A percentile compares a stretch with the other conserved stretches of the same genome.
These are phyloP conservation scores for Entomobrya proxima DNA, from an alignment of 2,888 invertebrate species.

Conservation along the genomic window DNA sequence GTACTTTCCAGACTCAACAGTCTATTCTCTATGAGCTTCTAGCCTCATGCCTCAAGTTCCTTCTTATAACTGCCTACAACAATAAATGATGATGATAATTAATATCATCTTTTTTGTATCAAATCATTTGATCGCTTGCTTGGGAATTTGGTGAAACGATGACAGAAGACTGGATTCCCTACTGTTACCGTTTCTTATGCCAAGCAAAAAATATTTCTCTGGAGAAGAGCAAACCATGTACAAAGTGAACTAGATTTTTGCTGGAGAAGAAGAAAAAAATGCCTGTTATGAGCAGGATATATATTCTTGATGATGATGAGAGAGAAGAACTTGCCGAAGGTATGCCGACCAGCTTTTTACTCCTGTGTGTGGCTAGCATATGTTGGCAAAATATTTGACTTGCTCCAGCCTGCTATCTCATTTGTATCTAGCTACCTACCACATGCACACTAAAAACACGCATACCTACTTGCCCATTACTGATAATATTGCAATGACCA, in stretches of 20 bases:
- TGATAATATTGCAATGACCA: slow-evolving; percentile 16
- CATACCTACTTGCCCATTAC: neutral
- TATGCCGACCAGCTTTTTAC: slow-evolving; percentile 19
- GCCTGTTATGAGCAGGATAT: neutral
- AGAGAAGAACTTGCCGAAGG: slow-evolving; percentile 27
- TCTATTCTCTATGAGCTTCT: too few relatives aligned
- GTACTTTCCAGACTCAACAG: too few relatives aligned
- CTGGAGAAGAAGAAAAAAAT: slow-evolving; percentile 27
- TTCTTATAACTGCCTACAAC: neutral
- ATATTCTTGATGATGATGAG: slow-evolving; percentile 21
- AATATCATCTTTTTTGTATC: slow-evolving; percentile 27
- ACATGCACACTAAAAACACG: neutral
- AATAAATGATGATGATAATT: slow-evolving; percentile 35
- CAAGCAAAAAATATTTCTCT: neutral
- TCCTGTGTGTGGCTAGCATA: neutral
- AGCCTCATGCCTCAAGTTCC: too few relatives aligned
- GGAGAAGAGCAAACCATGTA: too few relatives aligned
- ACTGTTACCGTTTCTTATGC: neutral
- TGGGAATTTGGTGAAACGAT: slow-evolving; percentile 41
- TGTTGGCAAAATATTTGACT: slow-evolving; percentile 39
- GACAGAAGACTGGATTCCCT: slow-evolving; percentile 42
- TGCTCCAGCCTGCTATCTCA: slow-evolving; percentile 11
- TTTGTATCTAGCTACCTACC: slow-evolving; percentile 28
- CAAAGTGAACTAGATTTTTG: neutral
- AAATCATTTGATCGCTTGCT: slow-evolving; percentile 41